Base-by-base conservation (phyloP, 2,888 invertebrate species). In the Entomobrya multifasciata region DNA sequence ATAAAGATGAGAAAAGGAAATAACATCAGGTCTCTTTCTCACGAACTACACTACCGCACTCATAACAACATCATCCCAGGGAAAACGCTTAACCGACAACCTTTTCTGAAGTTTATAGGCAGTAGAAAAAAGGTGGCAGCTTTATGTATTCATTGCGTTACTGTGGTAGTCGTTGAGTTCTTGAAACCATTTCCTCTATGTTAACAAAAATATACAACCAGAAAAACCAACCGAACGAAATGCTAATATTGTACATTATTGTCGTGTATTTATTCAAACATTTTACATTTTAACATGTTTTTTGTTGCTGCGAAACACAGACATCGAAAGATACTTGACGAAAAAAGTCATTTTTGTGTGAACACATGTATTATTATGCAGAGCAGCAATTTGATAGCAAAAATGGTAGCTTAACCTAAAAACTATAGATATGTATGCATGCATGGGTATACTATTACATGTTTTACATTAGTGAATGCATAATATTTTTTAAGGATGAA, bases 21-120 rank as follows among this genome's bases (percentile, higher is more conserved):
- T 44, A 62, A 60, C 77, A 77, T 60, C 60, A 77, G 77, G 60
- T 60, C 47, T 44, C 60, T 25, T 77, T 77, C 77, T 77, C 77
- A 77, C 77, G 30, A 74, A 49, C 74, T 27, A 49, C 52, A 76
- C 57, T 55, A 41, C 8, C 13, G 27, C n/a, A 41, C 47, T 36
- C 13, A 62, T 57, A 72, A 52, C 36, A 52, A 52, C 2, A 8
- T 62, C 17, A 22, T 22, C 13, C 10, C 30, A 8, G 17, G 1
- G n/a, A n/a, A n/a, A n/a, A n/a, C n/a, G n/a, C n/a, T n/a, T n/a
- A n/a, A n/a, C n/a, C n/a, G n/a, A n/a, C n/a, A n/a, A n/a, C n/a
- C n/a, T n/a, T n/a, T n/a, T n/a, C n/a, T n/a, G n/a, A n/a, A n/a
- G n/a, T n/a, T n/a, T n/a, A n/a, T n/a, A n/a, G n/a, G n/a, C n/a